Evolutionary conservation across 2,113 vertebrate species (phyloP).

Genomic region (Aegotheles bennettii): DNA sequence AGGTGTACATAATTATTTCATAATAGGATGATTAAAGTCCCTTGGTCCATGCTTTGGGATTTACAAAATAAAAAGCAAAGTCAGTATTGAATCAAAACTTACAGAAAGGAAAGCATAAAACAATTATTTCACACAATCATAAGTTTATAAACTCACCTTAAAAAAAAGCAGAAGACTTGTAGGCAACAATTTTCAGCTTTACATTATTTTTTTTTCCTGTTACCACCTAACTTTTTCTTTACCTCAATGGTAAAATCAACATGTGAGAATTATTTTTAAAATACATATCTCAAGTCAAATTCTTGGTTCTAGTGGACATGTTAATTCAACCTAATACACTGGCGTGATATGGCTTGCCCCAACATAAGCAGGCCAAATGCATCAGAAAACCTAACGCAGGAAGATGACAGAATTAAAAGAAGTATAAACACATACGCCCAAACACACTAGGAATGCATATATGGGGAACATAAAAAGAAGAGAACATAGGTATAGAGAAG

Average conservation of each 20-base stretch:
- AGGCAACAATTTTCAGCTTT: neutral
- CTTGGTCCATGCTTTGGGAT: constrained; percentile 44
- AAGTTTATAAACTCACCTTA: neutral
- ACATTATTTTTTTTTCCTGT: neutral
- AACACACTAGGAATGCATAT: neutral
- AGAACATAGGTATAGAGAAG: neutral
- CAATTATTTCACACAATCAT: neutral
- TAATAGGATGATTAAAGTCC: constrained; percentile 63
- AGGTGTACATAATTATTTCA: constrained; percentile 44
- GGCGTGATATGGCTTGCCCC: neutral
- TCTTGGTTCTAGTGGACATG: neutral
- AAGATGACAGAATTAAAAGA: neutral
- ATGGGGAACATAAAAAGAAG: neutral
- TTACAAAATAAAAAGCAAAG: constrained; percentile 52
- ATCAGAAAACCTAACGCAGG: neutral
- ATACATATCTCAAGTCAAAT: neutral
- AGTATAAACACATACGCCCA: neutral
- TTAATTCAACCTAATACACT: neutral
- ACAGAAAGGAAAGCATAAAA: constrained; percentile 9
- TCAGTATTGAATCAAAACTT: neutral
- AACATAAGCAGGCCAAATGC: neutral
- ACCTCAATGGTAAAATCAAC: neutral
- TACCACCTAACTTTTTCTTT: neutral
- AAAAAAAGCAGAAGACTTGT: neutral
- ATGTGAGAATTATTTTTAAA: neutral